Conservation (phyloP, 1,140 invertebrate genomes). For the Nasonia giraulti region DNA sequence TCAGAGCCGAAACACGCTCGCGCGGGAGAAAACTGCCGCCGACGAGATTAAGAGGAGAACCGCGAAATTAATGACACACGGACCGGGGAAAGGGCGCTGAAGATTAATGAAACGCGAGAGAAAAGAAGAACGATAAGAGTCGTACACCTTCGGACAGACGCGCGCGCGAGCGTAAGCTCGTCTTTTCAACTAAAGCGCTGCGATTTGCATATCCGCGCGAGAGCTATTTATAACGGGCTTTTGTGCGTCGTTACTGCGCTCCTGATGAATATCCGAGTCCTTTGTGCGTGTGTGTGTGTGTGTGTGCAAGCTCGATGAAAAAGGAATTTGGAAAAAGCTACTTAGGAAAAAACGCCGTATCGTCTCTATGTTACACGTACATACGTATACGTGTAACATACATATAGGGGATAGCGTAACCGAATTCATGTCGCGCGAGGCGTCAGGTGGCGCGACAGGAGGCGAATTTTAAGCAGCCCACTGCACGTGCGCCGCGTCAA, state of each 20-base stretch:
- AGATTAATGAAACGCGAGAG: conserved; percentile 30
- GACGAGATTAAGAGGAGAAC: conserved; percentile 34
- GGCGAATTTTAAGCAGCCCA: conserved; percentile 16
- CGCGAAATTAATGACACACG: conserved; percentile 30
- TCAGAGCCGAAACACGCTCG: neutral
- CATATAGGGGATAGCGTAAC: neutral
- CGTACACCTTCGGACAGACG: neutral
- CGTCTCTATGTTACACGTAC: neutral
- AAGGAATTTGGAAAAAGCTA: neutral
- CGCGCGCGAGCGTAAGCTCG: neutral
- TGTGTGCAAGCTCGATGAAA: neutral
- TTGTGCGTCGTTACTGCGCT: neutral
- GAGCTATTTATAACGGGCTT: conserved; percentile 20
- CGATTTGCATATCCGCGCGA: conserved; percentile 8
- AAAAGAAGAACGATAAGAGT: neutral
- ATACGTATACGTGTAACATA: neutral
- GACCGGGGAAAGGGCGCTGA: neutral
- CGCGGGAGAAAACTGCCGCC: no score
- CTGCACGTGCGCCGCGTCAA: neutral
- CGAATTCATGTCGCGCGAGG: neutral
- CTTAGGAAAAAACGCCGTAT: neutral
- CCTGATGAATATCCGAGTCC: neutral
- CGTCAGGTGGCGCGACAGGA: conserved; percentile 17
- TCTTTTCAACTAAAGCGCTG: neutral
- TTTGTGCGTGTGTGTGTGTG: neutral